Evolutionary conservation across 2,797 vertebrate species (phyloP), one percentile per base, ranked within the genome.

Genomic region (Aulostomus chinensis): DNA sequence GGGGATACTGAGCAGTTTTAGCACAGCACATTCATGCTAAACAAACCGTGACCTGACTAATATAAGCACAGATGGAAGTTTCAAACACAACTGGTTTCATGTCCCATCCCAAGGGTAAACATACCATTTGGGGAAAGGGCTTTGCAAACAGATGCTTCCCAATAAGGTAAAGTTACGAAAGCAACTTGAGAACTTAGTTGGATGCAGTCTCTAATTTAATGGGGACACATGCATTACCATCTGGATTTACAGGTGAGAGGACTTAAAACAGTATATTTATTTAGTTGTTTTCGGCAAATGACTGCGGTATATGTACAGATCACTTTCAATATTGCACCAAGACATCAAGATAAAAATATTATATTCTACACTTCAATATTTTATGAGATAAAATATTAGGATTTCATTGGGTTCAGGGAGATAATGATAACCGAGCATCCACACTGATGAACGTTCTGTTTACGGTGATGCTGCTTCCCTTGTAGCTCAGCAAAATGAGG

Each of bases 31-130:
- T 77, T 76, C 61, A 68, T 52, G 76, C 54, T 85, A 83, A 87
- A 84, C 80, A 85, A 85, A 86, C 64, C 68, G 25, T 86, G 80
- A 81, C 81, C 71, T 76, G 73, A 79, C 76, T 86, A 86, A 86
- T 86, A 75, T 81, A 84, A 84, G 81, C 80, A 84, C 87, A 89
- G 85, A 89, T 88, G 87, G 85, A 80, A 49, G 66, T 79, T 85
- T 84, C 79, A 83, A 76, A 86, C 80, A 63, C 78, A 82, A 74
- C 78, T 84, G 82, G 74, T 78, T 88, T 80, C 80, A 79, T 81
- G 61, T 73, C 55, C 74, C 42, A 41, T 88, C 86, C 81, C 86
- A 77, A 78, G 85, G 79, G 83, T 78, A 83, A 84, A 74, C 75
- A 67, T 30, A 73, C 48, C 63, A 52, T 78, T 78, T 68, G 47